Evolutionary conservation across 2,888 invertebrate genomes (phyloP).

Genomic region (Parthenolecanium corni): DNA sequence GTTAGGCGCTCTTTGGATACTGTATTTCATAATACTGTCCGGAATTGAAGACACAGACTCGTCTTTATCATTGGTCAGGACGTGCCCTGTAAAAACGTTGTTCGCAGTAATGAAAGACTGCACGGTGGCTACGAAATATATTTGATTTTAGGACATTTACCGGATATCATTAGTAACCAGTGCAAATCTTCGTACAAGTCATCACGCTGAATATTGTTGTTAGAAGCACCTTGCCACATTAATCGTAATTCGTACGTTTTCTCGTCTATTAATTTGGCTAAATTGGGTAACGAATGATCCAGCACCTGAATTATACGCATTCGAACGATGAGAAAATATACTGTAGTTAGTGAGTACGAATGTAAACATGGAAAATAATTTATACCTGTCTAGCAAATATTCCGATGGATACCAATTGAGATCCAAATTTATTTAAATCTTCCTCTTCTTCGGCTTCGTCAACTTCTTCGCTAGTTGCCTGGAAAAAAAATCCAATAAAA

Average conservation of each 20-base stretch:
- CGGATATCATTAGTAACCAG: constrained; percentile 67
- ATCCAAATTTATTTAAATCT: constrained; percentile 46
- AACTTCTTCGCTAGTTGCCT: constrained; percentile 44
- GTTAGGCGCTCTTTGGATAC: constrained; percentile 44
- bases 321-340: constrained; percentile 36
- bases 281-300: constrained; percentile 51
- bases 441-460: constrained; percentile 56
- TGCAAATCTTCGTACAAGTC: constrained; percentile 77
- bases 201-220: constrained; percentile 42
- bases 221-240: constrained; percentile 36
- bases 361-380: constrained; percentile 37
- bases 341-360: no score
- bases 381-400: constrained; percentile 42
- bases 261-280: constrained; percentile 55
- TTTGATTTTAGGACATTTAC: constrained; percentile 28
- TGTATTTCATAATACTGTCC: constrained; percentile 51
- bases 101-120: not conserved
- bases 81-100: constrained; percentile 44
- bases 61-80: constrained; percentile 53
- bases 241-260: constrained; percentile 47
- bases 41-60: constrained; percentile 58
- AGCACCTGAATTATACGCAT: constrained; percentile 43
- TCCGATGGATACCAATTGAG: constrained; percentile 64
- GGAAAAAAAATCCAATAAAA: no score
- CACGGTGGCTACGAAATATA: not conserved